A percentile compares a stretch with the other conserved stretches of the same genome.
These are phyloP conservation scores for Myxocyprinus asiaticus DNA, from an alignment of 2,113 vertebrate species.

Conservation along the genomic window DNA sequence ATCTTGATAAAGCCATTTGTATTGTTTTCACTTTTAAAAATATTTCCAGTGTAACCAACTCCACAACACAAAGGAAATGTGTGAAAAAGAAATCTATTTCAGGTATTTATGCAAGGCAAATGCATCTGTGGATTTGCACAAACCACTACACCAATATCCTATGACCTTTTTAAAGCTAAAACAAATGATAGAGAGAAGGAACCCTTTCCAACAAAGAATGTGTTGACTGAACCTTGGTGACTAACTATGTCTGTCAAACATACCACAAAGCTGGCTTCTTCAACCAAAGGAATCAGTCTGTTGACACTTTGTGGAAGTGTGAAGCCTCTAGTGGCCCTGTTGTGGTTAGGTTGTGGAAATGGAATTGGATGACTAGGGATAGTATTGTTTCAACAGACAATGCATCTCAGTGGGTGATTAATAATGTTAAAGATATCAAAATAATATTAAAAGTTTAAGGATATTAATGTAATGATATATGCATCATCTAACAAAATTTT, in stretches of 20 bases:
- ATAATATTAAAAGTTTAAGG: too few species aligned
- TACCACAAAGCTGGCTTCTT: conserved; percentile 13
- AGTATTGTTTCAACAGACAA: too few species aligned
- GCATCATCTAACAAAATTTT: too few species aligned
- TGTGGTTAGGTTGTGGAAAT: conserved; percentile 37
- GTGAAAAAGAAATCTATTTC: background rate
- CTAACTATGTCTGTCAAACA: conserved; percentile 11
- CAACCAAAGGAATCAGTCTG: background rate
- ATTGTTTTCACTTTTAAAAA: background rate
- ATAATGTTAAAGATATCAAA: too few species aligned
- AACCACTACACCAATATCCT: background rate
- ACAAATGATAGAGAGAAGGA: background rate
- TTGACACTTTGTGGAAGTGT: conserved; percentile 8
- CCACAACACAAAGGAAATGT: too few species aligned
- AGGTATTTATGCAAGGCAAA: background rate
- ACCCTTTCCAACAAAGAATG: background rate
- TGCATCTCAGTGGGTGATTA: too few species aligned
- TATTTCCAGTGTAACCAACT: background rate
- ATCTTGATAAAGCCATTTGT: background rate
- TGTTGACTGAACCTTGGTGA: background rate
- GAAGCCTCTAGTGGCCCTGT: background rate
- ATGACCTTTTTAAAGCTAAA: background rate
- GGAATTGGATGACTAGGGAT: too few species aligned
- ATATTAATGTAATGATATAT: too few species aligned
- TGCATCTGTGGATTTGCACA: too few species aligned